Percentiles rank a stretch among this genome's conserved stretches.
Evolutionary conservation across 2,888 invertebrate species (phyloP).

Genomic region (Diarsia dahlii): DNA sequence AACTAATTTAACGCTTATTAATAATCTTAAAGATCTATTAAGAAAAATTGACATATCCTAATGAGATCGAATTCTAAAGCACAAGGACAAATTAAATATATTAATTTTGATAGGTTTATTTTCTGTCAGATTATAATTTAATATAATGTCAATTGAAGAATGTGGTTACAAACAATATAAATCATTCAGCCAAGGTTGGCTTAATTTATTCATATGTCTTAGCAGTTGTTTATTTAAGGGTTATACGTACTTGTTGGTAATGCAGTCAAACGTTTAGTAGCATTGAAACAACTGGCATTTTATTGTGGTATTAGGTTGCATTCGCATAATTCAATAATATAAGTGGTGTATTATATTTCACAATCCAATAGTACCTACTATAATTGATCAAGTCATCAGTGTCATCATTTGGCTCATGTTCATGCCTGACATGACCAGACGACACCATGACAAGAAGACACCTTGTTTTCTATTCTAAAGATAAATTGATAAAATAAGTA

Average conservation of each 20-base stretch:
- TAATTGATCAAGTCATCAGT: background rate
- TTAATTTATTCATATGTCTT: conserved; percentile 71
- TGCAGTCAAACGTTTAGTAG: conserved; percentile 19
- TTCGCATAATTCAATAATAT: background rate
- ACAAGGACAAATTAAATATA: conserved; percentile 52
- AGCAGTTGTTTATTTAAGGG: conserved; percentile 23
- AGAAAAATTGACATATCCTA: conserved; percentile 41
- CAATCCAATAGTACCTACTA: background rate
- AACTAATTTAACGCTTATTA: conserved; percentile 35
- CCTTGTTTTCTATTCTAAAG: background rate
- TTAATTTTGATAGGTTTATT: conserved; percentile 59
- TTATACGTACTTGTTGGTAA: conserved; percentile 29
- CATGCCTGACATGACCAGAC: background rate
- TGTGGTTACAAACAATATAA: conserved; percentile 72
- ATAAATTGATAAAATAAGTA: background rate
- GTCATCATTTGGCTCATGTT: background rate
- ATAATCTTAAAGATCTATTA: conserved; percentile 33
- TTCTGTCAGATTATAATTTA: conserved; percentile 71
- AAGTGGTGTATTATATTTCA: background rate
- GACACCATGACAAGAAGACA: background rate
- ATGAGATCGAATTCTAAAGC: conserved; percentile 38
- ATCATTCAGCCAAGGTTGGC: conserved; percentile 71
- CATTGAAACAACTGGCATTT: conserved; percentile 29
- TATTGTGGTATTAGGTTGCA: background rate
- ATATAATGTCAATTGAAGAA: conserved; percentile 64